Conservation (phyloP, 2,113 vertebrate genomes). For the Cebidichthys violaceus region DNA sequence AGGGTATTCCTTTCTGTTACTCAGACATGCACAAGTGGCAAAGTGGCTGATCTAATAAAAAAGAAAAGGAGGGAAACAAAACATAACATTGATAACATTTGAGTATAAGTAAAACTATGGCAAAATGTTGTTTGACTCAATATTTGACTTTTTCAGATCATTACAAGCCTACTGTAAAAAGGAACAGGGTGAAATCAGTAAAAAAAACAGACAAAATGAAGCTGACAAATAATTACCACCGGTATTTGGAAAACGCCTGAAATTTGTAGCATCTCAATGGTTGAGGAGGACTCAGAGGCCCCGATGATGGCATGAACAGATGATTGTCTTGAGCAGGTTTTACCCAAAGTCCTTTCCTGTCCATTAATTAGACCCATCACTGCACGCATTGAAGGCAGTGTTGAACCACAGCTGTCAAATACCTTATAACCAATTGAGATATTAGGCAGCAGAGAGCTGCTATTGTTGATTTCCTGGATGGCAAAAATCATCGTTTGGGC, state of each 20-base stretch:
- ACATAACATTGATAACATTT: background rate
- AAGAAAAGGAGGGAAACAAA: constrained; percentile 15
- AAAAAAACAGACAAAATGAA: background rate
- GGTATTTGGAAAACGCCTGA: constrained; percentile 82
- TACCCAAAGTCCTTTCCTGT: constrained; percentile 41
- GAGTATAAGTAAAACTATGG: background rate
- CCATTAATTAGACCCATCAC: constrained; percentile 81
- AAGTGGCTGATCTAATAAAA: constrained; percentile 82
- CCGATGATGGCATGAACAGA: constrained; percentile 82
- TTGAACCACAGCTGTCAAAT: constrained; percentile 83
- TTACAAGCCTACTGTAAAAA: background rate
- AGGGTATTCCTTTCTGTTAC: constrained; percentile 80
- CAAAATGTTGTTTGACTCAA: background rate
- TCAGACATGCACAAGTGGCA: constrained; percentile 84
- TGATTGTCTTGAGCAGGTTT: constrained; percentile 66
- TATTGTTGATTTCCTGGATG: constrained; percentile 85
- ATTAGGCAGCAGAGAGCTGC: constrained; percentile 77
- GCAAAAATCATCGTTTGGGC: constrained; percentile 85
- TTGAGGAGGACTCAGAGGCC: constrained; percentile 83
- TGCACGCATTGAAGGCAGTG: constrained; percentile 74
- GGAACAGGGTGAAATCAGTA: background rate
- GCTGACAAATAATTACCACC: constrained; percentile 72
- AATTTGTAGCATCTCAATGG: constrained; percentile 79
- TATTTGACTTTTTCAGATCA: background rate
- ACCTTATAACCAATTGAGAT: constrained; percentile 81